These are phyloP conservation scores for Chloromyia formosa DNA, from an alignment of 2,888 invertebrate species.

Conservation along the genomic window DNA sequence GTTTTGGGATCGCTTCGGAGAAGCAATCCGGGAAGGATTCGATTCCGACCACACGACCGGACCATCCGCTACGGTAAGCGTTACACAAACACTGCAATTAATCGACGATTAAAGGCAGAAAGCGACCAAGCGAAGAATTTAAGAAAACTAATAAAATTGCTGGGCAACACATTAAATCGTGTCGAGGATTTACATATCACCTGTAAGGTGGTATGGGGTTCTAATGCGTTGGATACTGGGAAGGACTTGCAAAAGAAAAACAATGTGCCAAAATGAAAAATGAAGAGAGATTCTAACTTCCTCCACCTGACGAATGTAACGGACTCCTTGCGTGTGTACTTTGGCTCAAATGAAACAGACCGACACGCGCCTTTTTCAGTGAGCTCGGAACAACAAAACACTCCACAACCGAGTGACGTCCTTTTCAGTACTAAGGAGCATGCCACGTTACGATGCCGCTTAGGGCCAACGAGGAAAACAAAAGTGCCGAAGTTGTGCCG, in stretches of 20 bases:
- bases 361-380: slow-evolving; percentile 36
- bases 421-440: slow-evolving; percentile 24
- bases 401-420: slow-evolving; percentile 21
- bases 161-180: slow-evolving; percentile 11
- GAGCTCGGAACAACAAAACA: slow-evolving; percentile 8
- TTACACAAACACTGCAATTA: slow-evolving; percentile 28
- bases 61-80: neutral
- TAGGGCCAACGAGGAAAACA: neutral
- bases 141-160: slow-evolving; percentile 21
- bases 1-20: neutral
- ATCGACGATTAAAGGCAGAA: slow-evolving; percentile 8
- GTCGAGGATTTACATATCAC: slow-evolving; percentile 22
- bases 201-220: neutral
- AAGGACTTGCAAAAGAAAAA: neutral
- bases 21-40: neutral
- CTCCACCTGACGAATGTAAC: slow-evolving; percentile 2
- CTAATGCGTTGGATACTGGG: neutral
- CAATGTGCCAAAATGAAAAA: neutral
- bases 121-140: slow-evolving; percentile 6
- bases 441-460: neutral
- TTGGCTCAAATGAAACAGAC: neutral
- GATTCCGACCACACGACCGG: neutral
- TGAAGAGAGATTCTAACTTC: slow-evolving; percentile 13
- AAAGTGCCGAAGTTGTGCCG: neutral
- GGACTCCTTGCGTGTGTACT: neutral